Evolutionary conservation across 2,888 invertebrate genomes (phyloP), one percentile per base, ranked within the genome.

Genomic region (Drosophila meridionalis): DNA sequence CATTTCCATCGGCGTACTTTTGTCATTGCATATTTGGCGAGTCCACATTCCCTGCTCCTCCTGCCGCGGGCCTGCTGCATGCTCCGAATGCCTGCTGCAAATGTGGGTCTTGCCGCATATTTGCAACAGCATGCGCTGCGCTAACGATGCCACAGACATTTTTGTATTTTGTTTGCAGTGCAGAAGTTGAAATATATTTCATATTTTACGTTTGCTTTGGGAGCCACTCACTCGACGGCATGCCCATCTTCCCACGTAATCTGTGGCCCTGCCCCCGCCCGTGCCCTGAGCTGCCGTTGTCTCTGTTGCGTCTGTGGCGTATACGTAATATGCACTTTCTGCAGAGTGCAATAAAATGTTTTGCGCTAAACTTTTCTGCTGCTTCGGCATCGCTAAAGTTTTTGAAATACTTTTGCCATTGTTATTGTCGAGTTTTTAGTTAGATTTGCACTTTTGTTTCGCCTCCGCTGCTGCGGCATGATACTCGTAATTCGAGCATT

Each of bases 171-270:
- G 57, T 50, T 67, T 60, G 40, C 47, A 64, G 79, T 62, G 70
- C 67, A 76, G 89, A 87, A 87, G 80, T 83, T 90, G 69, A 86
- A 89, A 87, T 90, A 89, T 91, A 88, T 91, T 87, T 90, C 89
- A 91, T 91, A 90, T 90, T 91, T 91, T 90, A 91, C 85, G 82
- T 88, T 91, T 84, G 90, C 84, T 78, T 74, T 78, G 91, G 91
- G 91, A 91, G 67, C 64, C 57, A 50, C 52, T 40, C 42, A 55
- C 48, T 42, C 7, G 56, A 8, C 40, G 38, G 20, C 36, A 28
- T 38, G 40, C 20, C 53, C 20, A 38, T 48, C 47, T 38, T 26
- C 50, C 40, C 32, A 14, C 34, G 38, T 52, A 52, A 20, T 20
- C 52, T 26, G 53, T 26, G 26, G 2, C 20, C 20, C 20, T 20